Conservation (phyloP, 1,140 invertebrate genomes). For the Cotesia glomerata region DNA sequence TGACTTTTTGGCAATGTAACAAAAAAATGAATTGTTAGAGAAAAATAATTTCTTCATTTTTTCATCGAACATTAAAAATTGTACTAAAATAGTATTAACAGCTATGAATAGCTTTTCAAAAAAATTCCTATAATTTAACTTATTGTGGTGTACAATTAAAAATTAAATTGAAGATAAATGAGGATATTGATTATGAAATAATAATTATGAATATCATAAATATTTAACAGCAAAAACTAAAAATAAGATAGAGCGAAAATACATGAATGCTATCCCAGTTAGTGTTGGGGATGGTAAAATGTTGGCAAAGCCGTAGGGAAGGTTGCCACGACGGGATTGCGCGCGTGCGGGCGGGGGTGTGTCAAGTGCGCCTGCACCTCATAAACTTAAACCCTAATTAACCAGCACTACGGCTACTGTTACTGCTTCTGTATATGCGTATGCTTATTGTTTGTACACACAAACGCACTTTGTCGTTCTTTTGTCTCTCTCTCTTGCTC, state of each 20-base stretch:
- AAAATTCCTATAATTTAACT: no score
- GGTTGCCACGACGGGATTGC: conserved; percentile 38
- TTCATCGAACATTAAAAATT: no score
- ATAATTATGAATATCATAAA: no score
- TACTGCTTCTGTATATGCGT: conserved; percentile 56
- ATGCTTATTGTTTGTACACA: conserved; percentile 54
- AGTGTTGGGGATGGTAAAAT: conserved; percentile 20
- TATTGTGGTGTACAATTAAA: no score
- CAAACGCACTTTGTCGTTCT: conserved; percentile 47
- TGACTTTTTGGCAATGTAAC: no score
- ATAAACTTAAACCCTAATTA: conserved; percentile 66
- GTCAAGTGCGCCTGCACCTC: conserved; percentile 62
- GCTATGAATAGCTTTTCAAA: no score
- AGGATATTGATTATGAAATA: no score
- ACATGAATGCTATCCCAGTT: not conserved
- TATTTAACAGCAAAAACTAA: not conserved
- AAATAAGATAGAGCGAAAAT: not conserved
- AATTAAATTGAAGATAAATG: no score
- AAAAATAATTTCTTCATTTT: no score
- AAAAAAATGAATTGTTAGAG: no score
- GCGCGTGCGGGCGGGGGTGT: conserved; percentile 40
- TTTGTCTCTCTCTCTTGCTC: conserved; percentile 23
- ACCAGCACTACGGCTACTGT: conserved; percentile 64
- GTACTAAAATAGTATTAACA: no score
- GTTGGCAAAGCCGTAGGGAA: conserved; percentile 25